Conservation (phyloP, 2,113 vertebrate genomes). For the Nansenia antarctica region DNA sequence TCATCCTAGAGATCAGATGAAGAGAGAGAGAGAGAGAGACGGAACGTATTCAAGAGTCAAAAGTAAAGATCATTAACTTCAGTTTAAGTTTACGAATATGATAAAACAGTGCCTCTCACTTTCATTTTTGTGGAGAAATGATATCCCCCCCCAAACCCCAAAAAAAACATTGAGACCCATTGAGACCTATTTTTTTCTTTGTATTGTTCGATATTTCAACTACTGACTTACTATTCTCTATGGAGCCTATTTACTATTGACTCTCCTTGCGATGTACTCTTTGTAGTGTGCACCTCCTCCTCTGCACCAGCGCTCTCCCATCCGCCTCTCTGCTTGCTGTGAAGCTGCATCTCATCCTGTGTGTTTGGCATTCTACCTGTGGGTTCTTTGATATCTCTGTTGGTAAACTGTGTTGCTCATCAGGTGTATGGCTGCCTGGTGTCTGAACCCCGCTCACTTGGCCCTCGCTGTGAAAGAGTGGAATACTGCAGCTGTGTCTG, state of each 20-base stretch:
- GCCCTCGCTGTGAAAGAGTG: slow-evolving; percentile 43
- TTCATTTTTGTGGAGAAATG: background rate
- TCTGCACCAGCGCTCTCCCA: slow-evolving; percentile 64
- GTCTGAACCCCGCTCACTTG: slow-evolving; percentile 53
- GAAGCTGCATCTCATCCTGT: slow-evolving; percentile 72
- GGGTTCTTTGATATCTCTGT: slow-evolving; percentile 69
- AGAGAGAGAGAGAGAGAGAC: slow-evolving; percentile 53
- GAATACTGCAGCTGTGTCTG: slow-evolving; percentile 33
- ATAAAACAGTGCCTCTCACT: no score
- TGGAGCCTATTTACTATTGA: background rate
- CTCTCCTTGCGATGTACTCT: background rate
- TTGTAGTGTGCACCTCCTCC: slow-evolving; percentile 3
- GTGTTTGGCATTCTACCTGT: slow-evolving; percentile 72
- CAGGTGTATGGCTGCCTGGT: slow-evolving; percentile 67
- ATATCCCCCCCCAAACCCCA: no score
- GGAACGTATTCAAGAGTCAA: slow-evolving; percentile 73
- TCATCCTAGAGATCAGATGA: slow-evolving; percentile 37
- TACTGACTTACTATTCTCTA: background rate
- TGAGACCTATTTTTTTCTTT: background rate
- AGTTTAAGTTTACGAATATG: background rate
- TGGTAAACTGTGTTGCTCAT: slow-evolving; percentile 71
- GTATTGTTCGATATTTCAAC: background rate
- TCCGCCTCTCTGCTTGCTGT: slow-evolving; percentile 74
- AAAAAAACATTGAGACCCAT: no score
- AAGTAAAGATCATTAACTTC: slow-evolving; percentile 58